Evolutionary conservation across 2,797 vertebrate species (phyloP).

Genomic region (Protonibea diacanthus): DNA sequence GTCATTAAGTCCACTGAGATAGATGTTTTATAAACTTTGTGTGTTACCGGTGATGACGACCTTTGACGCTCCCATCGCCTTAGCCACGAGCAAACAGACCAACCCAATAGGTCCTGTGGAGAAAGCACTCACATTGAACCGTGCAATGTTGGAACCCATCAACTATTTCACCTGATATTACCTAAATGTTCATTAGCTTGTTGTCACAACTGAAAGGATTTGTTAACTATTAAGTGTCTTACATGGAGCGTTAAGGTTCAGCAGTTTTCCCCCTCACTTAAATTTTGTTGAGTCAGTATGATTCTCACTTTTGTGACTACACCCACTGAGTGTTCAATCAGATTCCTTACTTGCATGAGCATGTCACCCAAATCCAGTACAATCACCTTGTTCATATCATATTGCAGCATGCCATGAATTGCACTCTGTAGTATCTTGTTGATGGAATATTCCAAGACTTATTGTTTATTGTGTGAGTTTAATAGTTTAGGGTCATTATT

Average conservation of each 20-base stretch:
- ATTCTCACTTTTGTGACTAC: not conserved
- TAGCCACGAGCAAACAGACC: too few relatives aligned
- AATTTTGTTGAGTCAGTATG: constrained; percentile 46
- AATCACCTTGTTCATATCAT: not conserved
- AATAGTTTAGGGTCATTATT: not conserved
- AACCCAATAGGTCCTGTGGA: too few relatives aligned
- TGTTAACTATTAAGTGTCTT: constrained; percentile 54
- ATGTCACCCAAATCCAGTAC: not conserved
- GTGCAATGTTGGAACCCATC: not conserved
- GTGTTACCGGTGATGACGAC: too few relatives aligned
- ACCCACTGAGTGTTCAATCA: not conserved
- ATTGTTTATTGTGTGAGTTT: not conserved
- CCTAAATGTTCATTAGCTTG: constrained; percentile 19
- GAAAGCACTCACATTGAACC: not conserved
- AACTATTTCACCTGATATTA: not conserved
- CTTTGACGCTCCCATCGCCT: too few relatives aligned
- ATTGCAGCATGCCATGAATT: not conserved
- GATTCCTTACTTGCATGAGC: constrained; percentile 8
- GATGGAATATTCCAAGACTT: constrained; percentile 1
- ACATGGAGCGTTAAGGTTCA: constrained; percentile 26
- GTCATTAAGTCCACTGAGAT: too few relatives aligned
- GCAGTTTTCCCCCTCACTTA: constrained; percentile 2
- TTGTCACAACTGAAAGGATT: constrained; percentile 16
- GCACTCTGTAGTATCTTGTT: not conserved
- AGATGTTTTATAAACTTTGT: too few relatives aligned